These are phyloP conservation scores for Porites australiensis DNA, from an alignment of 64 coral and sea anemone genomes.

Conservation along the genomic window DNA sequence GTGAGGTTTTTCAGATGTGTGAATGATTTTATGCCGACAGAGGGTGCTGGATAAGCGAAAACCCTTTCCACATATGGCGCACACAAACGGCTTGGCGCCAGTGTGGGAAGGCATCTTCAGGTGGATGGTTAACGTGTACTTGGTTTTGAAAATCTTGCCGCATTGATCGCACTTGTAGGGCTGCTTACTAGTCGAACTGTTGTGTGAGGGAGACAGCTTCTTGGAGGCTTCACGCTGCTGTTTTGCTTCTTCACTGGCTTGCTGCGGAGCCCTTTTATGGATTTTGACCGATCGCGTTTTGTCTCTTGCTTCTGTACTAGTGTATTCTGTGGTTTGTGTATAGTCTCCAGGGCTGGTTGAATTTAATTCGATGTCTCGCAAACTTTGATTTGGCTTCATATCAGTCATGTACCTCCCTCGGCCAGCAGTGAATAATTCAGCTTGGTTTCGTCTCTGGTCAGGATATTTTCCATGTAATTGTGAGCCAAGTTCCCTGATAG, in stretches of 20 bases:
- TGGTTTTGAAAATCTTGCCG: conserved; percentile 75
- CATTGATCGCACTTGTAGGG: conserved; percentile 65
- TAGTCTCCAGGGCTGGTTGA: background rate
- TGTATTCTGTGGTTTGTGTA: background rate
- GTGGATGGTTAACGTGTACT: conserved; percentile 73
- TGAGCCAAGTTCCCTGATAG: background rate
- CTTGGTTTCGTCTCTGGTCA: background rate
- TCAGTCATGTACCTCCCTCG: background rate
- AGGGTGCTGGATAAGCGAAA: conserved; percentile 80
- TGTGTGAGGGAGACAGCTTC: background rate
- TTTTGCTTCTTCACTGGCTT: background rate
- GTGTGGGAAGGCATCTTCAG: conserved; percentile 79
- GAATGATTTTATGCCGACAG: conserved; percentile 79
- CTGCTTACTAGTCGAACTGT: background rate
- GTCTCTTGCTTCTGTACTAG: background rate
- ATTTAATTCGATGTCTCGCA: background rate
- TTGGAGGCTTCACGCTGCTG: conserved; percentile 20
- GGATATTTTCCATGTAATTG: background rate
- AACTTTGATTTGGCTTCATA: background rate
- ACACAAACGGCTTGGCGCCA: conserved; percentile 77
- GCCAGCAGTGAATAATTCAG: background rate
- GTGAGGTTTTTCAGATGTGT: conserved; percentile 73
- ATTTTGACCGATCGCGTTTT: background rate
- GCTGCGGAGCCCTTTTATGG: background rate
- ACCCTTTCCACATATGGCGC: conserved; percentile 75